Evolutionary conservation across 1,140 invertebrate species (phyloP).

Genomic region (Coenobita brevimanus): DNA sequence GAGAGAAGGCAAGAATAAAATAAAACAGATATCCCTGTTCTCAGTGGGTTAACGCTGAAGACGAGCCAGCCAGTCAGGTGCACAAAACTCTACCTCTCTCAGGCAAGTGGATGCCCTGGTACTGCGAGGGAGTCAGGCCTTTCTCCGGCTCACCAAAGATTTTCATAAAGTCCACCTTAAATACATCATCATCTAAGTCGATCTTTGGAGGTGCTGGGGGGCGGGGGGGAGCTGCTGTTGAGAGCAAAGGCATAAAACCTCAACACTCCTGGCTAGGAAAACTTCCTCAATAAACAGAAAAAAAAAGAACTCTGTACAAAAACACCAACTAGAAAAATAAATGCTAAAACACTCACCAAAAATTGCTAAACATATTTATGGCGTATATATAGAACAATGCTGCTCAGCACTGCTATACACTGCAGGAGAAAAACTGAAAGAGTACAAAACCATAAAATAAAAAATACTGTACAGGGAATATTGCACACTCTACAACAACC

Average conservation of each 20-base stretch:
- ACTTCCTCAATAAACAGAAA: neutral
- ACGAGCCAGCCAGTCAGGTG: slow-evolving; percentile 23
- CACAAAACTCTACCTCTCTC: slow-evolving; percentile 55
- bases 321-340: neutral
- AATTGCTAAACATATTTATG: no score
- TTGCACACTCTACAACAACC: no score
- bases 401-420: no score
- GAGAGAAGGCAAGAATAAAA: no score
- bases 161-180: slow-evolving; percentile 73
- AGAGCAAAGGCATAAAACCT: slow-evolving; percentile 46
- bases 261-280: neutral
- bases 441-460: no score
- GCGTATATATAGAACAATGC: no score
- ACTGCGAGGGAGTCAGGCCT: slow-evolving; percentile 71
- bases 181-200: slow-evolving; percentile 71
- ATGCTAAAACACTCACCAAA: no score
- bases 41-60: slow-evolving; percentile 9
- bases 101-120: slow-evolving; percentile 69
- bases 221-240: slow-evolving; percentile 50
- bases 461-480: no score
- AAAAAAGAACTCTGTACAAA: neutral
- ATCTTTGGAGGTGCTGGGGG: slow-evolving; percentile 47
- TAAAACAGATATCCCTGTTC: neutral
- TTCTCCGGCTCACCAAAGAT: slow-evolving; percentile 70
- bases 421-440: no score